phyloP scores from a whole-genome alignment of 2,797 vertebrate genomes.

The Sebastolobus alascanus region DNA sequence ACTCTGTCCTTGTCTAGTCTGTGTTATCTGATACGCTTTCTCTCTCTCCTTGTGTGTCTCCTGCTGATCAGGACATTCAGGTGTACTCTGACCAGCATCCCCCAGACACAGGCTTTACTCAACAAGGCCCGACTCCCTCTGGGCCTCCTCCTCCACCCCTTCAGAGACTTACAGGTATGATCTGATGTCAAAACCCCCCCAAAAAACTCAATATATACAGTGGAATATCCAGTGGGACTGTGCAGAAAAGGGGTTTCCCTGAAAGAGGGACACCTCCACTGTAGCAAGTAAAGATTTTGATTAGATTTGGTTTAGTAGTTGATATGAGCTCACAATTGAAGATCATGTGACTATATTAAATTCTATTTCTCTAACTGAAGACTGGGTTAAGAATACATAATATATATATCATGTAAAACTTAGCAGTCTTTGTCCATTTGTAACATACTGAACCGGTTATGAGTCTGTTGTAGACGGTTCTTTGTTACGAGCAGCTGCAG shows the following conservation, averaged over 20 bases:
- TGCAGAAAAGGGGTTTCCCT: not conserved
- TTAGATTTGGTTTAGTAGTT: too few relatives aligned
- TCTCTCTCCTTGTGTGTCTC: not conserved
- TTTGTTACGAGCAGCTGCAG: constrained; percentile 2
- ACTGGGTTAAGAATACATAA: not conserved
- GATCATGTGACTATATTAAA: too few relatives aligned
- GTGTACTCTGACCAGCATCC: constrained; percentile 94
- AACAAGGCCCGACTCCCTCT: constrained; percentile 97
- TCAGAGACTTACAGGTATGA: constrained; percentile 95
- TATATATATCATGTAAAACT: not conserved
- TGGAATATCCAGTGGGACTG: not conserved
- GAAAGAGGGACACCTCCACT: not conserved
- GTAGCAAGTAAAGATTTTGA: too few relatives aligned
- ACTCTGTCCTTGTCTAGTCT: not conserved
- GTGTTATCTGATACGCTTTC: not conserved
- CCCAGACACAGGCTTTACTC: constrained; percentile 95
- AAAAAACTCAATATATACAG: not conserved
- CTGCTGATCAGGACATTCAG: constrained; percentile 91
- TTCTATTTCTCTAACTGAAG: not conserved
- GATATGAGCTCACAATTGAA: too few relatives aligned
- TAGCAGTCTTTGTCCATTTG: not conserved
- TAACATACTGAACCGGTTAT: not conserved
- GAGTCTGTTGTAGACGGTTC: not conserved
- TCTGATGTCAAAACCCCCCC: not conserved
- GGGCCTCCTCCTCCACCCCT: constrained; percentile 95